Evolutionary conservation across 2,888 invertebrate species (phyloP).

Genomic region (Cistogaster globosa): DNA sequence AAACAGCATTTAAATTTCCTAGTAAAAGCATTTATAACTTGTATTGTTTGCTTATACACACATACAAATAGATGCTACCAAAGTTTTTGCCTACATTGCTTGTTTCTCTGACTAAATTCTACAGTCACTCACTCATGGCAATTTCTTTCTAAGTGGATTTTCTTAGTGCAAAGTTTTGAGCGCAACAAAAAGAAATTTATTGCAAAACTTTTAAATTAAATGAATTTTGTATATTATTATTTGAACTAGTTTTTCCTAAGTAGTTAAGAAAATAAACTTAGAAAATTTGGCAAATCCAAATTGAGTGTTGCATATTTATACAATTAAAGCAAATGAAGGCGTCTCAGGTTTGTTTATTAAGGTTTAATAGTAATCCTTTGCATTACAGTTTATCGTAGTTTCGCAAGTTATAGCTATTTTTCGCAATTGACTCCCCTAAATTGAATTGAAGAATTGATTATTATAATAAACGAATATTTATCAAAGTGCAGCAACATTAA

Average conservation of each 20-base stretch:
- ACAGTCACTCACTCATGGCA: conserved; percentile 39
- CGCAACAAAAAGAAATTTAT: conserved; percentile 72
- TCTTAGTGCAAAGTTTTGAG: conserved; percentile 74
- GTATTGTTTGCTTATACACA: background rate
- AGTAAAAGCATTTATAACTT: conserved; percentile 22
- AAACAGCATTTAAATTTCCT: conserved; percentile 34
- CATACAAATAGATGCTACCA: conserved; percentile 1
- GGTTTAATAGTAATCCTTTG: conserved; percentile 14
- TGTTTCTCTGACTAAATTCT: conserved; percentile 48
- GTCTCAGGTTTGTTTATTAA: background rate
- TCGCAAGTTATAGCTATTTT: background rate
- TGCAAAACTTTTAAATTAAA: conserved; percentile 74
- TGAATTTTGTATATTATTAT: conserved; percentile 46
- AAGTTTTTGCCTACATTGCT: conserved; percentile 31
- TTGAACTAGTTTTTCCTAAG: too few relatives aligned
- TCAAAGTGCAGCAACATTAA: background rate
- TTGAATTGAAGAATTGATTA: conserved; percentile 52
- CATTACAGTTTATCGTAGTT: conserved; percentile 42
- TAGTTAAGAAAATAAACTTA: conserved; percentile 11
- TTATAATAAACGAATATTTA: conserved; percentile 20
- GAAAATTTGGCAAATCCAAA: background rate
- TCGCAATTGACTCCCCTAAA: background rate
- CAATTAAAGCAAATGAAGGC: conserved; percentile 34
- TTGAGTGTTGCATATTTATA: background rate
- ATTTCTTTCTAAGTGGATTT: conserved; percentile 49